Conservation (phyloP, 2,888 invertebrate species). For the Ormyrus pomaceus region DNA sequence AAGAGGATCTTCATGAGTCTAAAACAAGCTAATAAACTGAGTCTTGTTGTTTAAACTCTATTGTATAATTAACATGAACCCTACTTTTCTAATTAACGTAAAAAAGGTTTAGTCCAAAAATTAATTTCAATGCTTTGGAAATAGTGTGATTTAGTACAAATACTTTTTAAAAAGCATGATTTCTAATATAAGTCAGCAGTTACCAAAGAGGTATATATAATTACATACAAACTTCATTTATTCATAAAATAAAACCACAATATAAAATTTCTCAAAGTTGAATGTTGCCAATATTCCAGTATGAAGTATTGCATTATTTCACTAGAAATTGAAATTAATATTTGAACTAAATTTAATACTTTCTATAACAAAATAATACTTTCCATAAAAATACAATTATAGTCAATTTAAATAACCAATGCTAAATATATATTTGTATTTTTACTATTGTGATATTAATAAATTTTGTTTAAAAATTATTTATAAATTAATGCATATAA, state of each 20-base stretch:
- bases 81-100: background rate
- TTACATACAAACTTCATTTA: too few species aligned
- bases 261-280: background rate
- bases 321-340: constrained; percentile 40
- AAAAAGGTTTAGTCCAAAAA: constrained; percentile 22
- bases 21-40: constrained; percentile 51
- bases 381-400: constrained; percentile 28
- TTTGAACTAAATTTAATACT: constrained; percentile 24
- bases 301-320: constrained; percentile 30
- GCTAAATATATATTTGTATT: constrained; percentile 45
- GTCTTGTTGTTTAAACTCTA: constrained; percentile 17
- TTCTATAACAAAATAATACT: constrained; percentile 14
- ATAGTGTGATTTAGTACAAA: constrained; percentile 12
- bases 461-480: constrained; percentile 15
- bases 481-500: constrained; percentile 21
- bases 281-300: constrained; percentile 12
- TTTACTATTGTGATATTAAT: constrained; percentile 52
- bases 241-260: too few species aligned
- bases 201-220: constrained; percentile 11
- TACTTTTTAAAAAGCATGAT: constrained; percentile 9
- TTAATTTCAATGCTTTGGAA: constrained; percentile 37
- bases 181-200: constrained; percentile 2
- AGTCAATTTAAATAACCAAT: constrained; percentile 39
- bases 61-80: background rate
- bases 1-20: constrained; percentile 38